Evolutionary conservation across 92 coral and sea anemone species (phyloP).

Genomic region (Actinernus sp.): DNA sequence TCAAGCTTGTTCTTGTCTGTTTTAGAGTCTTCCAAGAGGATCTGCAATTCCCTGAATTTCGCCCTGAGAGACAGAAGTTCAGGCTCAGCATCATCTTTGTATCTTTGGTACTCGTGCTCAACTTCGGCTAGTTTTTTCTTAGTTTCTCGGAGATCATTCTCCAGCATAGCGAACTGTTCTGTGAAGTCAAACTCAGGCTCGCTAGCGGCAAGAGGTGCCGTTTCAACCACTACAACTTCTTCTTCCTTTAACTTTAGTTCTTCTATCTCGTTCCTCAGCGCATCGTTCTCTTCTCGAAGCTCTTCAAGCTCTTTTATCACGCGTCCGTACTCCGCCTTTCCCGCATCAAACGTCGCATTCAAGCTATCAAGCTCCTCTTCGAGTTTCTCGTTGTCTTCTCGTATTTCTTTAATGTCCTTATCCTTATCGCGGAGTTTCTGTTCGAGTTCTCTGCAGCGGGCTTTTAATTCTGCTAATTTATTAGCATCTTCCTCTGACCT

Average conservation of each 20-base stretch:
- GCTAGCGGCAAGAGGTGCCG: slow-evolving; percentile 18
- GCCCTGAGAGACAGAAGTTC: not conserved
- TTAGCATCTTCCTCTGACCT: slow-evolving; percentile 60
- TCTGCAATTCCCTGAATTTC: not conserved
- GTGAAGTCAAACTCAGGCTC: slow-evolving; percentile 25
- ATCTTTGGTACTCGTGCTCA: not conserved
- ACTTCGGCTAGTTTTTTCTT: slow-evolving; percentile 46
- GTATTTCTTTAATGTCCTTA: slow-evolving; percentile 48
- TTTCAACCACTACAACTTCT: slow-evolving; percentile 5
- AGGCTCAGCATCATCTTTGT: not conserved
- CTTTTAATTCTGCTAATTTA: slow-evolving; percentile 40
- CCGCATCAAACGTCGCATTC: slow-evolving; percentile 57
- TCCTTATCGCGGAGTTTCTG: slow-evolving; percentile 52
- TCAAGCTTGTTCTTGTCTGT: slow-evolving; percentile 21
- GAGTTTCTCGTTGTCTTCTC: slow-evolving; percentile 52
- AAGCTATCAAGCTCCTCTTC: slow-evolving; percentile 51
- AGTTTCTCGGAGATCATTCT: slow-evolving; percentile 50
- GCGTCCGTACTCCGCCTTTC: slow-evolving; percentile 37
- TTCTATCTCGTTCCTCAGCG: slow-evolving; percentile 12
- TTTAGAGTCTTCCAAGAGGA: slow-evolving; percentile 14
- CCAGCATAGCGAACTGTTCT: slow-evolving; percentile 35
- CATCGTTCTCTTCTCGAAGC: slow-evolving; percentile 27
- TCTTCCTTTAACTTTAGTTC: slow-evolving; percentile 9
- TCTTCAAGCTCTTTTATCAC: slow-evolving; percentile 20
- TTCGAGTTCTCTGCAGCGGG: slow-evolving; percentile 52